A percentile compares a stretch with the other conserved stretches of the same genome.
These are phyloP conservation scores for Toxotes lorentzi DNA, from an alignment of 2,797 vertebrate species.

Conservation along the genomic window DNA sequence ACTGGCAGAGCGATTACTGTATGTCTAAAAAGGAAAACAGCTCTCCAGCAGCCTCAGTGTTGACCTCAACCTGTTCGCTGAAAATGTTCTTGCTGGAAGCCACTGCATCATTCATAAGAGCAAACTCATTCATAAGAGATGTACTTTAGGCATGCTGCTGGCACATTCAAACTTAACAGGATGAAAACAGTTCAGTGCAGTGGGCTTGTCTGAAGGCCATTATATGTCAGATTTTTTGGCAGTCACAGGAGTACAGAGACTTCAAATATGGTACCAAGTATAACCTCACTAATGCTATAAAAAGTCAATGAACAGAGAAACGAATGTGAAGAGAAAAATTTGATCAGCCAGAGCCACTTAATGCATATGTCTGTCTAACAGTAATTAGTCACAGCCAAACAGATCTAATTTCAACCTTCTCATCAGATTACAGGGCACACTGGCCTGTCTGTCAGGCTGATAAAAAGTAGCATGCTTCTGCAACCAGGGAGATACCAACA, in stretches of 20 bases:
- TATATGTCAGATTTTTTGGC: background rate
- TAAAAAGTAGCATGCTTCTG: conserved; percentile 57
- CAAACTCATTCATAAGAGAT: conserved; percentile 40
- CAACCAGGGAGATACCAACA: conserved; percentile 31
- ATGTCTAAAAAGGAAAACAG: conserved; percentile 5
- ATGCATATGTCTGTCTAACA: conserved; percentile 52
- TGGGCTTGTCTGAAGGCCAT: background rate
- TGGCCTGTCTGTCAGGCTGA: conserved; percentile 62
- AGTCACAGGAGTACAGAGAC: background rate
- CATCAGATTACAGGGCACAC: conserved; percentile 42
- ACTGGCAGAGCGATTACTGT: background rate
- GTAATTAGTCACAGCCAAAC: conserved; percentile 65
- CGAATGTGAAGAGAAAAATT: background rate
- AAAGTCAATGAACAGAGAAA: conserved; percentile 19
- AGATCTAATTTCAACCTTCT: conserved; percentile 59
- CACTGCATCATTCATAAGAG: conserved; percentile 46
- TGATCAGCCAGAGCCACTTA: conserved; percentile 48
- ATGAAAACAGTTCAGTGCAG: background rate
- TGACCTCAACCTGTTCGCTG: conserved; percentile 21
- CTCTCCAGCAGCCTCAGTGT: background rate
- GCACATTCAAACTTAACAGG: conserved; percentile 4
- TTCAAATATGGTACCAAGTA: background rate
- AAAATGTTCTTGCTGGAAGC: conserved; percentile 33
- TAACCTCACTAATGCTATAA: background rate
- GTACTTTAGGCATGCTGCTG: conserved; percentile 10